Base-by-base conservation (phyloP, 2,888 invertebrate species). In the Hemithea aestivaria region DNA sequence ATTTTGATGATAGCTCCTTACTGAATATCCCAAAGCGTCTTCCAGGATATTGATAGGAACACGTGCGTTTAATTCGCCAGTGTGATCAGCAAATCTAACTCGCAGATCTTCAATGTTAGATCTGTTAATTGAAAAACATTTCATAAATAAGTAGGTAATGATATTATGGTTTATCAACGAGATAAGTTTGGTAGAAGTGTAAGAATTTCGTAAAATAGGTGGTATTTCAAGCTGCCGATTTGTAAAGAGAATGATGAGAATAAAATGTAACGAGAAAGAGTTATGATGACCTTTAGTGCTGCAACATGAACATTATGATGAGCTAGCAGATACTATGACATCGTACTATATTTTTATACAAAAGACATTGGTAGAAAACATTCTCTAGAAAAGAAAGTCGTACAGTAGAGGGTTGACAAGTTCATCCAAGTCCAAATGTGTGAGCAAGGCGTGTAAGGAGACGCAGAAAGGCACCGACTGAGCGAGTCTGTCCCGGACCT, bases 341-440 rank as follows among this genome's bases (percentile, higher is more conserved):
- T n/a, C n/a, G n/a, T n/a, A n/a, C n/a, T n/a, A n/a, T n/a, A n/a
- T n/a, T n/a, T n/a, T n/a, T n/a, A n/a, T n/a, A n/a, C n/a, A n/a
- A n/a, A n/a, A n/a, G 7, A 12, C 7, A 8, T 33, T 9, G 25
- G 10, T 20, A 26, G 3, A 10, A 10, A 12, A 16, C 2, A 24
- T 8, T 10, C 9, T 11, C 8, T 25, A 16, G 12, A 2, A 6
- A 23, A 12, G 9, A 8, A 11, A 7, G n/a, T 28, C 43, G 71
- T 73, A 59, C 84, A 61, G 48, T 84, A 61, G 48, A 51, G 69
- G 36, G 27, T 61, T 48, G 30, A 59, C 41, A 1, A 82, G 68
- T 0, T 91, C 91, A 48, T 94, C 94, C 32, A 94, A 75, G 68
- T 94, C 92, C n/a, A 94, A 83, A 29, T 91, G 89, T 1, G 91